Evolutionary conservation across 2,113 vertebrate species (phyloP).

Genomic region (Arvicanthis niloticus): DNA sequence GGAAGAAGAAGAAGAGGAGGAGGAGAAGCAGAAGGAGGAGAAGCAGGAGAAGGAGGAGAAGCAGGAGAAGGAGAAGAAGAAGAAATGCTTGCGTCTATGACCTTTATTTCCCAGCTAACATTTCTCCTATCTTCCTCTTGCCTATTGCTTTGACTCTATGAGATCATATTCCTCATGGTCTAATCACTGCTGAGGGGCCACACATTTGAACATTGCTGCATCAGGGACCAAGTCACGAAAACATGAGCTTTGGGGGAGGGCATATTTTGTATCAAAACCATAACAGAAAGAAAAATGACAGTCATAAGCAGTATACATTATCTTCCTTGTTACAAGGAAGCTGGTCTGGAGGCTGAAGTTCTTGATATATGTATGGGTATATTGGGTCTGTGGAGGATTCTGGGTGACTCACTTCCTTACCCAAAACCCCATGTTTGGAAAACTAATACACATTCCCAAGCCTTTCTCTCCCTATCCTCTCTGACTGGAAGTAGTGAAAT

Average conservation of each 20-base stretch:
- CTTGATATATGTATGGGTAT: neutral
- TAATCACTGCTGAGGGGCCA: neutral
- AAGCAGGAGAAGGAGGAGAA: too few species aligned
- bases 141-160: neutral
- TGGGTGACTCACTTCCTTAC: neutral
- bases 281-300: neutral
- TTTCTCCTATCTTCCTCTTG: neutral
- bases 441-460: neutral
- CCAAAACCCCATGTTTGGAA: fast-evolving
- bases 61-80: too few species aligned
- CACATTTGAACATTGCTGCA: neutral
- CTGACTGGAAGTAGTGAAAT: neutral
- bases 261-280: neutral
- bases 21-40: neutral
- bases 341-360: neutral
- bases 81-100: neutral
- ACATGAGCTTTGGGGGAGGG: neutral
- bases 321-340: neutral
- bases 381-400: neutral
- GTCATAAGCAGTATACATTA: neutral
- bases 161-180: neutral
- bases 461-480: neutral
- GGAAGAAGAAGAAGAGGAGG: too few species aligned
- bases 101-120: neutral
- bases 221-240: neutral